Percentiles rank a stretch among this genome's conserved stretches.
These are phyloP conservation scores for Apotomis turbidana DNA, from an alignment of 2,888 invertebrate genomes.

Conservation along the genomic window DNA sequence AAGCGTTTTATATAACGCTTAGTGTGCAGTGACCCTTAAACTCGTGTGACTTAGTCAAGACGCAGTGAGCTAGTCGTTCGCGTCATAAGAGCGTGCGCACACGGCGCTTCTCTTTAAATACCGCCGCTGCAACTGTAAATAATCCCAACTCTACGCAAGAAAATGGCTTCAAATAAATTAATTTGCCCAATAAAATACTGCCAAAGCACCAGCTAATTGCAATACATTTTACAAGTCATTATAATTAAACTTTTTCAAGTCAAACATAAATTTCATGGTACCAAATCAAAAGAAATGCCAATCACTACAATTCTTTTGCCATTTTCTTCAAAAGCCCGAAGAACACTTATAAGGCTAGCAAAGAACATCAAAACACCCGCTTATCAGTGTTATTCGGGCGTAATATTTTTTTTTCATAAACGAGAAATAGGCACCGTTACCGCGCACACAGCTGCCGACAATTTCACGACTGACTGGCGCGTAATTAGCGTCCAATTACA, in stretches of 20 bases:
- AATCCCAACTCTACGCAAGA: conserved; percentile 37
- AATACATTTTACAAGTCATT: conserved; percentile 6
- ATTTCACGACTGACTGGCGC: conserved; percentile 40
- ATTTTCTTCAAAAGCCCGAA: conserved; percentile 37
- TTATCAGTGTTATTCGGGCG: conserved; percentile 41
- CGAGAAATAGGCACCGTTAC: conserved; percentile 39
- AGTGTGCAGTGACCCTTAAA: conserved; percentile 29
- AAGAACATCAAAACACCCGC: conserved; percentile 38
- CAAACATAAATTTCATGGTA: conserved; percentile 19
- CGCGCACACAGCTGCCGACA: conserved; percentile 40
- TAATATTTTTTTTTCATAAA: conserved; percentile 37
- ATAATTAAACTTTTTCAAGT: conserved; percentile 4
- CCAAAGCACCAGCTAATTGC: background rate
- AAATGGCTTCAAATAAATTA: conserved; percentile 25
- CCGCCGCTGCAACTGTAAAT: conserved; percentile 39
- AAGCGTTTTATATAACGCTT: background rate
- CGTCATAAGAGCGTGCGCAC: conserved; percentile 53
- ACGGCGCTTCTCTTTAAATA: conserved; percentile 54
- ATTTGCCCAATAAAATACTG: background rate
- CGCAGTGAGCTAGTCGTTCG: conserved; percentile 6
- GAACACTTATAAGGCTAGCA: conserved; percentile 37
- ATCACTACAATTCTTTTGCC: conserved; percentile 30
- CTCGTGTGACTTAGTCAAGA: background rate
- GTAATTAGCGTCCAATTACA: conserved; percentile 40
- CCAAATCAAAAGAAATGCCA: conserved; percentile 32